phyloP scores from a whole-genome alignment of 2,113 vertebrate genomes.

The Pimephales promelas region DNA sequence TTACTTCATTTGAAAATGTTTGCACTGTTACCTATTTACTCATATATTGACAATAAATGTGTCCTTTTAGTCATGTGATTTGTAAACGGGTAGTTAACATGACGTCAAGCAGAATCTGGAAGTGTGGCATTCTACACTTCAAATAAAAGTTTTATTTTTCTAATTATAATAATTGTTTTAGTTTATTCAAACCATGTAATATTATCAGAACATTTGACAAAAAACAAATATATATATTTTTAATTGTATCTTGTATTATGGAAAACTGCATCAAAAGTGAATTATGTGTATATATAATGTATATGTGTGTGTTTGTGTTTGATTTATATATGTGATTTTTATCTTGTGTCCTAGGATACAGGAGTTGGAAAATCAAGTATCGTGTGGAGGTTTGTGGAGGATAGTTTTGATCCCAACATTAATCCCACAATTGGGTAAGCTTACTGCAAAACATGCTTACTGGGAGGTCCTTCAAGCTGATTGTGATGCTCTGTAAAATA shows the following conservation, averaged over 20 bases:
- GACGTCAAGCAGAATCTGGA: not conserved
- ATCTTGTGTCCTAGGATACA: conserved; percentile 84
- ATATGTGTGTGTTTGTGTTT: no score
- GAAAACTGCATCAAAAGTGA: not conserved
- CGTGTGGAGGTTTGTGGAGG: conserved; percentile 95
- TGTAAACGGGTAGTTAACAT: not conserved
- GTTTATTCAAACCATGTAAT: not conserved
- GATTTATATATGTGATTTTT: not conserved
- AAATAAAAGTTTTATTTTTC: no score
- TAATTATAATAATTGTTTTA: not conserved
- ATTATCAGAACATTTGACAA: not conserved
- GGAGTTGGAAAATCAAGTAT: conserved; percentile 98
- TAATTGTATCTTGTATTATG: no score
- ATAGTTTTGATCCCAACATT: conserved; percentile 96
- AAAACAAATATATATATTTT: not conserved
- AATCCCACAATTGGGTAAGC: conserved; percentile 97
- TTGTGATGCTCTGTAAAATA: not conserved
- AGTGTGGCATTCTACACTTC: not conserved
- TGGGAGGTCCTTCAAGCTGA: not conserved
- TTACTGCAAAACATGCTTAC: not conserved
- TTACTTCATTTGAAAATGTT: not conserved
- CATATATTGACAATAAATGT: not conserved
- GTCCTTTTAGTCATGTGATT: not conserved
- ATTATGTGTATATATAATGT: not conserved
- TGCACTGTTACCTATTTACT: not conserved